Base-by-base conservation (phyloP, 2,113 vertebrate genomes). In the Rhea pennata region DNA sequence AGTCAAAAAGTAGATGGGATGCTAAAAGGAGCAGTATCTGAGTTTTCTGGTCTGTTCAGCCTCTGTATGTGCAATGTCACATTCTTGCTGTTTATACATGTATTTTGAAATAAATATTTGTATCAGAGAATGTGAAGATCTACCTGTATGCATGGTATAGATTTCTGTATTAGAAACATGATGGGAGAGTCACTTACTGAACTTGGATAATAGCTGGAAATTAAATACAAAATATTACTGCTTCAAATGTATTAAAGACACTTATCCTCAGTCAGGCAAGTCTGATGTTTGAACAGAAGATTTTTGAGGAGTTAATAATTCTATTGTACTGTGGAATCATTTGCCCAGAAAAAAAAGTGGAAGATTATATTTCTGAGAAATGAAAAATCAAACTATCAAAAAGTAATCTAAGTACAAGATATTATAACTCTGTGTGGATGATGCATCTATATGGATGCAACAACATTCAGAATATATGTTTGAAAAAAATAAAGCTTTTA, bases 301-400 rank as follows among this genome's bases (percentile, higher is more conserved):
- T 87, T 93, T 95, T 70, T 84, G 58, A 89, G 70, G 77, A 91
- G 74, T 95, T 96, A 97, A 94, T 95, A 94, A 92, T 84, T 92
- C 77, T 85, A 48, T 89, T 95, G 67, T 67, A 85, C 0, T 2
- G 82, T 90, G 50, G 70, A 91, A 91, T 92, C 75, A 89, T 92
- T 96, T 95, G 10, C n/a, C 29, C 26, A 79, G 53, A 27, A 86
- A 87, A 87, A 92, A 92, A n/a, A 17, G 62, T 72, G 26, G 46
- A 61, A 1, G 1, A 75, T 82, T 81, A 29, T 62, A 79, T 81
- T 92, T 92, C 70, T 62, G 11, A 19, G 26, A 90, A 92, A 87
- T 76, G 73, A 89, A 93, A 91, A 82, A 89, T 75, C 39, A 75
- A 89, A 82, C 61, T 0, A 84, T 69, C 73, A 81, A 87, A 84